A percentile compares a stretch with the other conserved stretches of the same genome.
Conservation (phyloP, 2,888 invertebrate genomes). For the Aquatica leii region DNA sequence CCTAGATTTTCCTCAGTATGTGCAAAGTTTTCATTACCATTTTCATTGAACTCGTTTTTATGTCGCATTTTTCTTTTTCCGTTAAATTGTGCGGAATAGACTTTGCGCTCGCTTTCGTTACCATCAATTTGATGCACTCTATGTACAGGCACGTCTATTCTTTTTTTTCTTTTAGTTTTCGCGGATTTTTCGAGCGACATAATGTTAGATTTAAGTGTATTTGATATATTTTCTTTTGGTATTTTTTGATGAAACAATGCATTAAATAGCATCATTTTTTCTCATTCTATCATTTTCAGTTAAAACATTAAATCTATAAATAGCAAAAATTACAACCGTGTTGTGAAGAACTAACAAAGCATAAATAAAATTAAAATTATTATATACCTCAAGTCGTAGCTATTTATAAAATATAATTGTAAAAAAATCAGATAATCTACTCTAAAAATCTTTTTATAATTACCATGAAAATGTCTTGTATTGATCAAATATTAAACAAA, state of each 20-base stretch:
- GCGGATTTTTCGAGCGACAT: slow-evolving; percentile 38
- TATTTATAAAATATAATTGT: too few relatives aligned
- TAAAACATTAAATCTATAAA: too few relatives aligned
- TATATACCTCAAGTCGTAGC: too few relatives aligned
- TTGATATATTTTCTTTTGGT: slow-evolving; percentile 35
- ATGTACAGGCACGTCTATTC: slow-evolving; percentile 54
- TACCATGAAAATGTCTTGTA: slow-evolving; percentile 2
- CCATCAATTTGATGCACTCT: slow-evolving; percentile 23
- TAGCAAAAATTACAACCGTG: too few relatives aligned
- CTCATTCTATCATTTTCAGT: too few relatives aligned
- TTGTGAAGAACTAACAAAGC: too few relatives aligned
- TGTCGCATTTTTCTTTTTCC: slow-evolving; percentile 34
- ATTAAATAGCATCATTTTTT: too few relatives aligned
- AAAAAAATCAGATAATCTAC: not conserved
- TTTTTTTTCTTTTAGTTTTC: slow-evolving; percentile 49
- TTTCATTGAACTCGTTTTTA: slow-evolving; percentile 3
- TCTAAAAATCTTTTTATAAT: not conserved
- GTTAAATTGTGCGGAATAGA: slow-evolving; percentile 52
- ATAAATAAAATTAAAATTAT: too few relatives aligned
- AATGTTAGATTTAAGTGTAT: too few relatives aligned
- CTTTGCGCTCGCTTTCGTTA: slow-evolving; percentile 26
- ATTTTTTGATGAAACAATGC: not conserved
- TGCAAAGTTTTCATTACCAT: slow-evolving; percentile 53
- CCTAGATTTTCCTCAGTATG: slow-evolving; percentile 63
- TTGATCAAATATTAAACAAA: slow-evolving; percentile 21